phyloP scores from a whole-genome alignment of 2,797 vertebrate genomes.

The Staurois parvus region DNA sequence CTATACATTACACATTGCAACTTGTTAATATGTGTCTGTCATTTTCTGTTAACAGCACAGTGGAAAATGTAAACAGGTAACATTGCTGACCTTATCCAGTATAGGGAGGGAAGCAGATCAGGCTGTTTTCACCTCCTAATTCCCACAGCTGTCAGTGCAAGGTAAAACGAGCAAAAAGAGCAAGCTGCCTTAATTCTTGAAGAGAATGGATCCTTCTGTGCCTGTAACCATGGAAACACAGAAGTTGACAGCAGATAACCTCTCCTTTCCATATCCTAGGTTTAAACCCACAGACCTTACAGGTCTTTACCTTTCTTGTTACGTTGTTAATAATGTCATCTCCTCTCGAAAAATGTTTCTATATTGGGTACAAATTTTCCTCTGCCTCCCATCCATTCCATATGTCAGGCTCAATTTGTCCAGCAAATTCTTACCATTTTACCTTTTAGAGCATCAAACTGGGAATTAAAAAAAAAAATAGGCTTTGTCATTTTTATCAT shows the following conservation, averaged over 20 bases:
- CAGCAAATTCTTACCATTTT: neutral
- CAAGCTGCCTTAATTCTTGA: constrained; percentile 11
- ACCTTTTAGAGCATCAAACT: neutral
- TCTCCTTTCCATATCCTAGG: constrained; percentile 6
- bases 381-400: no score
- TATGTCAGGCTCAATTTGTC: neutral
- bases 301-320: constrained; percentile 3
- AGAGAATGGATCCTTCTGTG: constrained; percentile 6
- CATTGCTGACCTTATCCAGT: constrained; percentile 16
- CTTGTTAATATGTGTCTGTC: neutral
- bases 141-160: constrained; percentile 30
- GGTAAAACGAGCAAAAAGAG: constrained; percentile 27
- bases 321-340: constrained; percentile 1
- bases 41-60: neutral
- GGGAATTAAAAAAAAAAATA: neutral
- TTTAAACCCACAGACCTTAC: neutral
- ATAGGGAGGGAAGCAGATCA: constrained; percentile 1
- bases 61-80: constrained; percentile 10
- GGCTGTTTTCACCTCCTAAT: constrained; percentile 28
- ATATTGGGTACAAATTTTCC: neutral
- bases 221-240: constrained; percentile 43
- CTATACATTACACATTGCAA: neutral
- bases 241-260: constrained; percentile 39
- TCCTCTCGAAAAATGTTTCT: neutral
- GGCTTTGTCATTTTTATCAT: no score